These are phyloP conservation scores for Rhyzopertha dominica DNA, from an alignment of 1,140 invertebrate species.

Conservation along the genomic window DNA sequence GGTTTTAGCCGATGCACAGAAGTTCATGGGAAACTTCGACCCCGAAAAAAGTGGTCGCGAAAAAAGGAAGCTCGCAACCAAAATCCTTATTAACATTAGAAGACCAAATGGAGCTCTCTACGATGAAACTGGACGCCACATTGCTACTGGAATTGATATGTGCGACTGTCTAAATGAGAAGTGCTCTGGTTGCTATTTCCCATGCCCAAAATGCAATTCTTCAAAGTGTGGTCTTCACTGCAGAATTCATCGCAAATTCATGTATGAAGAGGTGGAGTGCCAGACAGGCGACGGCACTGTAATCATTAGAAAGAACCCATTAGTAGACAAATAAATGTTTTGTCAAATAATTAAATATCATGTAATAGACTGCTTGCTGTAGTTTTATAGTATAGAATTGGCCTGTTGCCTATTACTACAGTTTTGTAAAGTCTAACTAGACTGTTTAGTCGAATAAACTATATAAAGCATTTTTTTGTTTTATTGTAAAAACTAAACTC, in stretches of 20 bases:
- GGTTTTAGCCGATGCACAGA: too few species aligned
- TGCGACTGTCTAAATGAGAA: slow-evolving; percentile 70
- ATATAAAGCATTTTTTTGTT: too few species aligned
- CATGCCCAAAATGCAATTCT: slow-evolving; percentile 63
- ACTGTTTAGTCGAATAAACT: too few species aligned
- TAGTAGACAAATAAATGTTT: too few species aligned
- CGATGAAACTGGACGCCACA: slow-evolving; percentile 38
- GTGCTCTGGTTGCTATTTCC: slow-evolving; percentile 76
- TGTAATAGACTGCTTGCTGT: too few species aligned
- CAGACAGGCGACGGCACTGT: too few species aligned
- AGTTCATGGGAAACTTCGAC: slow-evolving; percentile 41
- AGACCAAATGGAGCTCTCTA: slow-evolving; percentile 32
- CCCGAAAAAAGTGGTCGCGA: slow-evolving; percentile 38
- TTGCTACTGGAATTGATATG: slow-evolving; percentile 57
- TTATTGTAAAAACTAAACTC: too few species aligned
- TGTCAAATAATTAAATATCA: too few species aligned
- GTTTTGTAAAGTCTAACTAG: too few species aligned
- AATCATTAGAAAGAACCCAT: too few species aligned
- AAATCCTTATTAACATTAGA: slow-evolving; percentile 26
- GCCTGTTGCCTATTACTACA: too few species aligned
- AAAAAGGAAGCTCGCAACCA: slow-evolving; percentile 36
- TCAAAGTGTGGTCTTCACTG: slow-evolving; percentile 41
- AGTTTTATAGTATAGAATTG: too few species aligned
- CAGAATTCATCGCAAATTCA: slow-evolving; percentile 38
- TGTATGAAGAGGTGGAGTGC: slow-evolving; percentile 41